Evolutionary conservation across 2,113 vertebrate genomes (phyloP).

Genomic region (Mobula birostris): DNA sequence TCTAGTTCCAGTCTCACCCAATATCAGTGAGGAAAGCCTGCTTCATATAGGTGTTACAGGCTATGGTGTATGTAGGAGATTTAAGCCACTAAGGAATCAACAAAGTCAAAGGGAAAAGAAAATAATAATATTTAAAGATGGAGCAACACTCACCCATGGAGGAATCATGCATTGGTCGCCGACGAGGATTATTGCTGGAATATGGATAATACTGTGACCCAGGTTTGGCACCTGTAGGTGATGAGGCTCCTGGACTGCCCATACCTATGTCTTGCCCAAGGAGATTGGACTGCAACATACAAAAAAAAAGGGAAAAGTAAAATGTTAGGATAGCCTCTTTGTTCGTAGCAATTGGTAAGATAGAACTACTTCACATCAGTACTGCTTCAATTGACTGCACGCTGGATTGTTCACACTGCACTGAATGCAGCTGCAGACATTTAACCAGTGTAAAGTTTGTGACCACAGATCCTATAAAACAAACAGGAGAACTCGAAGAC

Average conservation of each 20-base stretch:
- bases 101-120: constrained; percentile 38
- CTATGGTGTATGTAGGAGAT: neutral
- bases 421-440: neutral
- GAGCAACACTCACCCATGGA: constrained; percentile 71
- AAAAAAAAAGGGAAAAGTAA: constrained; percentile 40
- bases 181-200: constrained; percentile 78
- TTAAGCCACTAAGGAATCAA: neutral
- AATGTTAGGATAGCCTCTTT: neutral
- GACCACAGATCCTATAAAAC: neutral
- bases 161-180: constrained; percentile 78
- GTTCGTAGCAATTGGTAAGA: neutral
- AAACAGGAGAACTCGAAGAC: neutral
- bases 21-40: too few species aligned
- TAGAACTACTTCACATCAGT: neutral
- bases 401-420: neutral
- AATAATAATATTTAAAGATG: neutral
- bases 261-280: constrained; percentile 83
- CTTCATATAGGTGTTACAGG: neutral
- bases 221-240: constrained; percentile 71
- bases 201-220: constrained; percentile 90
- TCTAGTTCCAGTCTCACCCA: too few species aligned
- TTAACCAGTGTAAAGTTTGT: neutral
- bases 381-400: neutral
- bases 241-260: constrained; percentile 81
- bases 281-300: constrained; percentile 66